Percentiles rank a stretch among this genome's conserved stretches.
Evolutionary conservation across 2,797 vertebrate species (phyloP).

Genomic region (Glossophaga mutica): DNA sequence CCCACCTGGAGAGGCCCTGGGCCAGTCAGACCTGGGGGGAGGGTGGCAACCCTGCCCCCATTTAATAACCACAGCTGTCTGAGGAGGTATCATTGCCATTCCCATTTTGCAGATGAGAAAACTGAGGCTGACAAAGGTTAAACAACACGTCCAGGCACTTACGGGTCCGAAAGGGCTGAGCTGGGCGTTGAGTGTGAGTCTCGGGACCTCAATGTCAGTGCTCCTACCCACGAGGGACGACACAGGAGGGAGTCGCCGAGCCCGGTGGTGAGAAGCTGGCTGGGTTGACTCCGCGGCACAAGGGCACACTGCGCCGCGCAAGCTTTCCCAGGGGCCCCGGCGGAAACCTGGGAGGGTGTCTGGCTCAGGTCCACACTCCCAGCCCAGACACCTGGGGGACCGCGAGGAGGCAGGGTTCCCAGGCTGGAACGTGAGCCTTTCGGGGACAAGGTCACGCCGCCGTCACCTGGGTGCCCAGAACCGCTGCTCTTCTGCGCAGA

Average conservation of each 20-base stretch:
- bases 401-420: background rate
- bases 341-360: background rate
- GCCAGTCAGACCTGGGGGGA: too few relatives aligned
- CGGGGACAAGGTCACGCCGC: fast-evolving
- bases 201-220: background rate
- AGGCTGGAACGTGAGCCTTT: background rate
- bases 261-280: background rate
- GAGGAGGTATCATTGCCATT: background rate
- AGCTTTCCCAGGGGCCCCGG: fast-evolving
- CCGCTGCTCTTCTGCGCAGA: background rate
- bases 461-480: background rate
- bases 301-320: background rate
- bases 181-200: background rate
- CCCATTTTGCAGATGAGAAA: background rate
- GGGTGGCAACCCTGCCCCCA: too few relatives aligned
- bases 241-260: fast-evolving
- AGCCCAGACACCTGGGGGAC: background rate
- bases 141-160: background rate
- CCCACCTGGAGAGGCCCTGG: too few relatives aligned
- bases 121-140: background rate
- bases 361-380: background rate
- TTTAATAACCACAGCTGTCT: background rate
- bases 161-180: too few relatives aligned
- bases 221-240: background rate
- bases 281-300: fast-evolving